Evolutionary conservation across 2,888 invertebrate species (phyloP), one percentile per base, ranked within the genome.

Genomic region (Pardosa pseudoannulata): DNA sequence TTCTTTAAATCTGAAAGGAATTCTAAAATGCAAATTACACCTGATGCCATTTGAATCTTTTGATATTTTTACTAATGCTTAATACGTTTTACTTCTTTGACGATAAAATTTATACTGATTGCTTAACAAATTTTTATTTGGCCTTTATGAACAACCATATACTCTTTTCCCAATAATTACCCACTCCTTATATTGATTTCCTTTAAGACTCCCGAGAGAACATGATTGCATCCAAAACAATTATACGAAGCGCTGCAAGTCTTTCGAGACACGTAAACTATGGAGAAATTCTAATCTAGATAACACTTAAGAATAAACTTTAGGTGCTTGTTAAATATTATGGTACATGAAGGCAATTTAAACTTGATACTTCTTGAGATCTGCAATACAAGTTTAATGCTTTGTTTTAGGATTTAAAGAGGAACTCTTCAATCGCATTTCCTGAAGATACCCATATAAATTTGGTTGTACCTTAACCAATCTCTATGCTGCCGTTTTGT

Each of bases 171-270:
- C 56, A 56, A 19, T 56, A 56, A 56, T 23, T 19, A 23, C 3
- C 19, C 23, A 23, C 56, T 56, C 23, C 23, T 23, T 5, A 7
- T 23, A 23, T 56, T 56, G 56, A 56, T 56, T 56, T 56, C 41
- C 56, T 19, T 56, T 56, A 56, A 23, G 56, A 1, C 23, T 56
- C 56, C 23, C 56, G 6, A 3, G 56, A 56, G 56, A 6, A 5
- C 56, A 6, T 56, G 56, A 56, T 56, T 56, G 56, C 56, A 23
- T 56, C 56, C 56, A 23, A 56, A 56, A 56, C 23, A 56, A 56
- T 56, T 56, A 56, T 56, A 56, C 23, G 56, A 56, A 56, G 56
- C 19, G 11, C 23, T 56, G 19, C 19, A 56, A 23, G 23, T 56
- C 56, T 23, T 56, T 56, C n/a, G 19, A 23, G 56, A 56, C 23